These are phyloP conservation scores for Linyphia triangularis DNA, from an alignment of 2,888 invertebrate species.

Conservation along the genomic window DNA sequence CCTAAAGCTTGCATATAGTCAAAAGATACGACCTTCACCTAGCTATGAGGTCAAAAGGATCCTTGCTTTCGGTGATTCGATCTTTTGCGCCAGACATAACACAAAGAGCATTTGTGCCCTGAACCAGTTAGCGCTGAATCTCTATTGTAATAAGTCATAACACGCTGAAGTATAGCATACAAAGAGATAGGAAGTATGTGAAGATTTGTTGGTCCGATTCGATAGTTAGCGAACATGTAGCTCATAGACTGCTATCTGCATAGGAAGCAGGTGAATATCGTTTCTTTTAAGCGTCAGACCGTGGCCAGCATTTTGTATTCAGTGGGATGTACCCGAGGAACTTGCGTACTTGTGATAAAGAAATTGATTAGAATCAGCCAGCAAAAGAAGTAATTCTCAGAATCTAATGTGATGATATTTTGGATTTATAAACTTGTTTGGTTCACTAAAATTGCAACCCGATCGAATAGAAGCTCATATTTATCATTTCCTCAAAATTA, in stretches of 20 bases:
- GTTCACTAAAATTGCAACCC: too few species aligned
- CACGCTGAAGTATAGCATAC: constrained; percentile 12
- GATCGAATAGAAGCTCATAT: too few species aligned
- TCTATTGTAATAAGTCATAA: not conserved
- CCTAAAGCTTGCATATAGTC: too few species aligned
- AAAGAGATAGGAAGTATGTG: not conserved
- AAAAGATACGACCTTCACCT: constrained; percentile 1
- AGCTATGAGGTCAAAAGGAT: constrained; percentile 1
- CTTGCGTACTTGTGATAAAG: too few species aligned
- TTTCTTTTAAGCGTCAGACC: not conserved
- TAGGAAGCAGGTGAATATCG: not conserved
- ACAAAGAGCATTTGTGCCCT: too few species aligned
- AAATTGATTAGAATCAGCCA: too few species aligned
- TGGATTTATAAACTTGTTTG: too few species aligned
- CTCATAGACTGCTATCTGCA: not conserved
- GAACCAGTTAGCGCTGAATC: not conserved
- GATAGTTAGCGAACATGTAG: not conserved
- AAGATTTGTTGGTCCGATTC: not conserved
- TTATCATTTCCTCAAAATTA: too few species aligned
- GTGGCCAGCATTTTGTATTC: too few species aligned
- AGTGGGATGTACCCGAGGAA: too few species aligned
- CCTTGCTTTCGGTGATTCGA: constrained; percentile 3
- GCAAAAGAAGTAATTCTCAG: too few species aligned
- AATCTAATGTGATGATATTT: too few species aligned
- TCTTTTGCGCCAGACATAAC: constrained; percentile 4